phyloP scores from a whole-genome alignment of 1,140 invertebrate species.

The Calycopis cecrops region DNA sequence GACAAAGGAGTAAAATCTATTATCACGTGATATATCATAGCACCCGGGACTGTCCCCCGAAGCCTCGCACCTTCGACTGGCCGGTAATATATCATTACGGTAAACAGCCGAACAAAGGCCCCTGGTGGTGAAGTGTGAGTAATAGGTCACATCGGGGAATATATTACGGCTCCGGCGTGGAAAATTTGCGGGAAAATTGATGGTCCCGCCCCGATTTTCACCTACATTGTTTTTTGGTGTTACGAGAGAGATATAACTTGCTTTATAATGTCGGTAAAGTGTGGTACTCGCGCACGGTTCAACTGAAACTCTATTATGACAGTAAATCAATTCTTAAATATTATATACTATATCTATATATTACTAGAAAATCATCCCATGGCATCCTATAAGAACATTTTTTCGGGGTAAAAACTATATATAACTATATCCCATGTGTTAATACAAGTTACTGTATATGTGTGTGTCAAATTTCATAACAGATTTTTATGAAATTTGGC shows the following conservation, averaged over 20 bases:
- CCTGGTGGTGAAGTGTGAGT: slow-evolving; percentile 38
- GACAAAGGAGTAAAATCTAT: too few species aligned
- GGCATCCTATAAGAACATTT: too few species aligned
- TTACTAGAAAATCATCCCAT: too few species aligned
- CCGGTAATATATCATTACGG: slow-evolving; percentile 22
- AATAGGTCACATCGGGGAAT: slow-evolving; percentile 31
- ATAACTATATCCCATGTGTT: too few species aligned
- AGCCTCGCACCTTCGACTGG: slow-evolving; percentile 24
- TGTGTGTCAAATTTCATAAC: too few species aligned
- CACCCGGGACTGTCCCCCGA: slow-evolving; percentile 11
- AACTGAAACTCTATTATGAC: not conserved
- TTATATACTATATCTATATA: too few species aligned
- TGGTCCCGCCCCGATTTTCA: slow-evolving; percentile 23
- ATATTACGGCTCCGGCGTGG: slow-evolving; percentile 21
- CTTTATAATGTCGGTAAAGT: not conserved
- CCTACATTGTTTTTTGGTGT: slow-evolving; percentile 2
- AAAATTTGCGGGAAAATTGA: slow-evolving; percentile 30
- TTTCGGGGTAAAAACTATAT: too few species aligned
- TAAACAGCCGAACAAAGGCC: slow-evolving; percentile 30
- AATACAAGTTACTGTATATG: too few species aligned
- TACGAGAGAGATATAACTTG: not conserved
- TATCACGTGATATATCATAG: not conserved
- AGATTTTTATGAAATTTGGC: too few species aligned
- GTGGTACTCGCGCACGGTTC: not conserved
- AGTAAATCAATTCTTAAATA: too few species aligned